Base-by-base conservation (phyloP, 2,888 invertebrate genomes). In the Metacarcinus magister region DNA sequence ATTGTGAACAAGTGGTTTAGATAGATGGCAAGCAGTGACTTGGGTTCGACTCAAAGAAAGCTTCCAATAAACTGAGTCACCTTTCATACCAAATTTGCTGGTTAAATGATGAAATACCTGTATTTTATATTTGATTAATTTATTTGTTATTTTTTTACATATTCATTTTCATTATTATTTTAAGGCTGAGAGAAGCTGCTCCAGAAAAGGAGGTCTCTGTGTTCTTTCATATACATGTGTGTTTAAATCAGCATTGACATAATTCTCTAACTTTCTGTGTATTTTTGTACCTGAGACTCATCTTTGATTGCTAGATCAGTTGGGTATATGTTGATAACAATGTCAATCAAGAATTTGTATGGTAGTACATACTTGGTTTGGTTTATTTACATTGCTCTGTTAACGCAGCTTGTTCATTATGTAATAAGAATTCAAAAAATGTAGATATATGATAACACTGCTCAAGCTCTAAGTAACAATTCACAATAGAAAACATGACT, bases 281-380 rank as follows among this genome's bases (percentile, higher is more conserved):
- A 87, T 87, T 87, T 39, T 87, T 87, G 87, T 87, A 87, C 87
- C 87, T 87, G 87, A 87, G n/a, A 39, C 87, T 87, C 87, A 87
- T 16, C 39, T 87, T 32, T 87, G 39, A 39, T 87, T 32, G n/a
- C 28, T 87, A 39, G 87, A 87, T 87, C 39, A 87, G 87, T 87
- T 87, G 87, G 13, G 39, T 87, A 39, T 75, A 39, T 87, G 39
- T 87, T 87, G 87, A 87, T 87, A 39, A 13, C 39, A 87, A 87
- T 87, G 87, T 10, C 39, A 87, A 13, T 87, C 39, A 87, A 39
- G 87, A 87, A 32, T 87, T 87, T 32, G 39, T 87, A 75, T 75
- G 75, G 39, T 87, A 39, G 67, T 23, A 39, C 39, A 32, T 87
- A 87, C 10, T n/a, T 0, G 87, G 39, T 39, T 13, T 87, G 19